phyloP scores from a whole-genome alignment of 1,140 invertebrate genomes.

The Calliopsis andreniformis region DNA sequence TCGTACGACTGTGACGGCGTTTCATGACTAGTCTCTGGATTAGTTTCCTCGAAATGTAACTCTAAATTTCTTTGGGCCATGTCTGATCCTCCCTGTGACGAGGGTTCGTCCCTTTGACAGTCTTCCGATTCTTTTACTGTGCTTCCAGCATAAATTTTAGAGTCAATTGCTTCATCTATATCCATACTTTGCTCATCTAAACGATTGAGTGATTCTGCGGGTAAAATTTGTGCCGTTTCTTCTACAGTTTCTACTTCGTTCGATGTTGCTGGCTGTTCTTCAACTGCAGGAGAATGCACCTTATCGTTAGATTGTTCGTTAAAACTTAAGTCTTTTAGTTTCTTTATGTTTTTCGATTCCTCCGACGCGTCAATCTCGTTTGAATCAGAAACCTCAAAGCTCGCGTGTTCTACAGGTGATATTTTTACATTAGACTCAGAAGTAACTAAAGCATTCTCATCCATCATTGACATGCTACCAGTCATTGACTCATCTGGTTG shows the following conservation, averaged over 20 bases:
- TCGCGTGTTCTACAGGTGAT: constrained; percentile 44
- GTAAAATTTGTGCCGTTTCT: constrained; percentile 27
- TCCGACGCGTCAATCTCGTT: constrained; percentile 37
- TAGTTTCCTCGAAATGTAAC: constrained; percentile 62
- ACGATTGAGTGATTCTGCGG: constrained; percentile 43
- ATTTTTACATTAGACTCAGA: constrained; percentile 56
- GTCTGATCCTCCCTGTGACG: constrained; percentile 58
- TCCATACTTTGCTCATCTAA: constrained; percentile 51
- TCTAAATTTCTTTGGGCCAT: constrained; percentile 43
- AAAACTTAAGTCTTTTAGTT: constrained; percentile 45
- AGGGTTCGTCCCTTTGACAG: constrained; percentile 56
- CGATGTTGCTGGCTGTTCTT: constrained; percentile 51
- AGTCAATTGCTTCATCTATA: constrained; percentile 53
- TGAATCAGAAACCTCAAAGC: constrained; percentile 53
- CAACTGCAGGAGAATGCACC: constrained; percentile 1
- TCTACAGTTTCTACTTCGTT: constrained; percentile 33
- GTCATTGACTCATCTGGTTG: constrained; percentile 43
- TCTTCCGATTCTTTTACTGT: constrained; percentile 36
- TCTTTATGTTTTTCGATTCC: constrained; percentile 35
- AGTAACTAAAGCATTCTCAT: constrained; percentile 55
- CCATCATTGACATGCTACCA: constrained; percentile 48
- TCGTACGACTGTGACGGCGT: constrained; percentile 77
- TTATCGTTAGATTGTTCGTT: constrained; percentile 21
- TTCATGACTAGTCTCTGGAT: constrained; percentile 71
- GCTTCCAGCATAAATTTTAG: constrained; percentile 42